These are phyloP conservation scores for Hemiscyllium ocellatum DNA, from an alignment of 2,113 vertebrate genomes.

Conservation along the genomic window DNA sequence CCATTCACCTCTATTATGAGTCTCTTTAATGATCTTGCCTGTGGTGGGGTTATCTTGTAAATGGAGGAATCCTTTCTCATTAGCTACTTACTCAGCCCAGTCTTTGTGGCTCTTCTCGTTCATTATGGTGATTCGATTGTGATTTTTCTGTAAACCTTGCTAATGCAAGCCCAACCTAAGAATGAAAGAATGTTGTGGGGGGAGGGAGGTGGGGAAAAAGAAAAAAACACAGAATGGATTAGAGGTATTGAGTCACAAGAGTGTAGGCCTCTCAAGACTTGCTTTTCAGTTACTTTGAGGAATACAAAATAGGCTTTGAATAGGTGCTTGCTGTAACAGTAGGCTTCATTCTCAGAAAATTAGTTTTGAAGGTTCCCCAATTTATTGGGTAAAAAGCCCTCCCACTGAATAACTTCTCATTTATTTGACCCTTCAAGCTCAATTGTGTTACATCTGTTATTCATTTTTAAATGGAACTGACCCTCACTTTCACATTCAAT, in stretches of 20 bases:
- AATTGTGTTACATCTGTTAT: not conserved
- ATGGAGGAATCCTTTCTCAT: slow-evolving; percentile 74
- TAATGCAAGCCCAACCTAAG: slow-evolving; percentile 42
- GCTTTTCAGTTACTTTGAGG: slow-evolving; percentile 28
- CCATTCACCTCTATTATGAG: slow-evolving; percentile 52
- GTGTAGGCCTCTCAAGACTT: slow-evolving; percentile 47
- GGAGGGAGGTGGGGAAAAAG: slow-evolving; percentile 39
- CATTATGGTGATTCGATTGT: slow-evolving; percentile 54
- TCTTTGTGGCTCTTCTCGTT: slow-evolving; percentile 60
- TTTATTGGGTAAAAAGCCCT: slow-evolving; percentile 20
- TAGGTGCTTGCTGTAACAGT: slow-evolving; percentile 5
- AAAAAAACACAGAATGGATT: slow-evolving; percentile 49
- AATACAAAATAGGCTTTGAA: slow-evolving; percentile 8
- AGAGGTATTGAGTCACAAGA: slow-evolving; percentile 53
- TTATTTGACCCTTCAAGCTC: not conserved
- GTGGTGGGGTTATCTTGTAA: slow-evolving; percentile 53
- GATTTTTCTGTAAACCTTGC: slow-evolving; percentile 39
- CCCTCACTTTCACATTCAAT: not conserved
- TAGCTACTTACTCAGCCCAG: slow-evolving; percentile 49
- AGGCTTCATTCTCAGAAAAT: slow-evolving; percentile 29
- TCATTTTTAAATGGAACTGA: slow-evolving; percentile 16
- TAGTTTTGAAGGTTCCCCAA: slow-evolving; percentile 29
- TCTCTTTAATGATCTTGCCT: slow-evolving; percentile 61
- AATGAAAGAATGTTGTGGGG: slow-evolving; percentile 40
- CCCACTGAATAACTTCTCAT: slow-evolving; percentile 29